Conservation (phyloP, 2,113 vertebrate species). For the Cathartes aura region DNA sequence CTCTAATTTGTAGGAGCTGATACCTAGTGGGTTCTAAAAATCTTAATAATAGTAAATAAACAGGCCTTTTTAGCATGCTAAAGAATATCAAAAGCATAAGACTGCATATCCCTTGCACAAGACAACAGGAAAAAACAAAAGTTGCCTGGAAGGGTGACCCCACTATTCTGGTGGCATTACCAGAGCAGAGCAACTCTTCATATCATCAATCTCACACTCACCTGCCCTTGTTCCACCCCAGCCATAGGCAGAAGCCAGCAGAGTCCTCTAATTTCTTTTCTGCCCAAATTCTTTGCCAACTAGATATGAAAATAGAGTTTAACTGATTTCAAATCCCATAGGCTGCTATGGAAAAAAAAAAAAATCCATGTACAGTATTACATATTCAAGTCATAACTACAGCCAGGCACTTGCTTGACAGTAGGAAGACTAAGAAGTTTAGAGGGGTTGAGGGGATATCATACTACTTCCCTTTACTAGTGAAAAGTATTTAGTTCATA, state of each 20-base stretch:
- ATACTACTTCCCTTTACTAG: not conserved
- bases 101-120: not conserved
- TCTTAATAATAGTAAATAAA: not conserved
- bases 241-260: not conserved
- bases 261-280: not conserved
- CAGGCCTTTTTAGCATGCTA: not conserved
- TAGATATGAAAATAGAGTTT: not conserved
- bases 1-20: not conserved
- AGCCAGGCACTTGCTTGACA: not conserved
- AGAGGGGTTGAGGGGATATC: not conserved
- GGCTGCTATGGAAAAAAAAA: not conserved
- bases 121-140: not conserved
- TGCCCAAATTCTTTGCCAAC: not conserved
- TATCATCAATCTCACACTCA: not conserved
- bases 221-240: not conserved
- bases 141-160: not conserved
- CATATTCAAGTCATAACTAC: not conserved
- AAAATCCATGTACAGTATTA: not conserved
- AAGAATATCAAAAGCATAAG: not conserved
- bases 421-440: not conserved
- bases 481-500: not conserved
- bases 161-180: too few species aligned
- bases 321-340: not conserved
- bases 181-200: not conserved
- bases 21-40: not conserved